Percentiles rank a stretch among this genome's conserved stretches.
Evolutionary conservation across 2,113 vertebrate species (phyloP).

Genomic region (Mirza zaza): DNA sequence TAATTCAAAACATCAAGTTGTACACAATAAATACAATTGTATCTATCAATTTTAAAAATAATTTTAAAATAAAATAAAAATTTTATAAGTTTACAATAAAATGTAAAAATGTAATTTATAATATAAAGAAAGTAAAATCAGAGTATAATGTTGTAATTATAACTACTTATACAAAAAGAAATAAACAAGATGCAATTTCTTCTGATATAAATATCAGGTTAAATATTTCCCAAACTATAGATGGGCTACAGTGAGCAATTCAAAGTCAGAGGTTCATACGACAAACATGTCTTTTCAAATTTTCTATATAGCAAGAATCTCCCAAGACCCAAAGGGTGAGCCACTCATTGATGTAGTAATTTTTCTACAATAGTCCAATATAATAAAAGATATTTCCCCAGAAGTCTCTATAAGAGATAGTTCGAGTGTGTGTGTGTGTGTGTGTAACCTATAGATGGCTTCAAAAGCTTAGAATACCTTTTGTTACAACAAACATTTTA

Average conservation of each 20-base stretch:
- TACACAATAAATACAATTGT: neutral
- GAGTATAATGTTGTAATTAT: neutral
- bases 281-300: neutral
- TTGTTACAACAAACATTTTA: neutral
- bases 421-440: neutral
- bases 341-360: neutral
- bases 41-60: neutral
- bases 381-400: neutral
- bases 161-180: constrained; percentile 16
- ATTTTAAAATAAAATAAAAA: neutral
- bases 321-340: neutral
- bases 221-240: neutral
- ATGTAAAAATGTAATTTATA: neutral
- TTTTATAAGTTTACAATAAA: constrained; percentile 11
- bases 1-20: neutral
- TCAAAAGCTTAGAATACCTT: neutral
- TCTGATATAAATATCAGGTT: neutral
- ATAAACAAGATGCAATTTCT: neutral
- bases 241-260: neutral
- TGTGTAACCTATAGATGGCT: neutral
- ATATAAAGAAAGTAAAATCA: neutral
- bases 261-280: neutral
- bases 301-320: neutral
- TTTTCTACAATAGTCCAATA: constrained; percentile 10
- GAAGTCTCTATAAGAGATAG: neutral